Conservation (phyloP, 2,113 vertebrate species). For the Onychorhynchus coronatus region DNA sequence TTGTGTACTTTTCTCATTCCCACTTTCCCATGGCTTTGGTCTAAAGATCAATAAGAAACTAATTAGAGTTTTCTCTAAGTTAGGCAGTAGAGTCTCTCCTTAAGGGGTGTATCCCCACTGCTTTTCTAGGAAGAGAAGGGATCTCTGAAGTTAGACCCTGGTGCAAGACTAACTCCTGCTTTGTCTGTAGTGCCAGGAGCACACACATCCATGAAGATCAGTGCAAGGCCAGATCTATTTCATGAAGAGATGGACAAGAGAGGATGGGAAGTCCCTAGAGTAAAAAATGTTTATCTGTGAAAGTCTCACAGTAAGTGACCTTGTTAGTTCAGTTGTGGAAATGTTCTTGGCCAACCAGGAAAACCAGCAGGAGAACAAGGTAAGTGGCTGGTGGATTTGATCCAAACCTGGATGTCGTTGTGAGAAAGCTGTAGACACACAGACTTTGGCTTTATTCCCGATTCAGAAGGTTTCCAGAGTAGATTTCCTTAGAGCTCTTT, state of each 20-base stretch:
- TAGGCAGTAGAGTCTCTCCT: neutral
- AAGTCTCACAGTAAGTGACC: neutral
- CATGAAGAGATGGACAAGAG: neutral
- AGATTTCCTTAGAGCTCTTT: neutral
- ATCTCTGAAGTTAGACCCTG: accelerated
- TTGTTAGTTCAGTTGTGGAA: neutral
- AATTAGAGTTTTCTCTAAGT: accelerated
- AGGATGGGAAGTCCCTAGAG: neutral
- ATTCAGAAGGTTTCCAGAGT: accelerated
- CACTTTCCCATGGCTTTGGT: neutral
- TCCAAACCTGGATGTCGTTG: neutral
- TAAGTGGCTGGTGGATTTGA: accelerated
- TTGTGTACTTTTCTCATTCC: neutral
- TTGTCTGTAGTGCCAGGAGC: neutral
- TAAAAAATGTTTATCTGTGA: accelerated
- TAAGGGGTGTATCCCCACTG: accelerated
- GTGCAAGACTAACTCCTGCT: neutral
- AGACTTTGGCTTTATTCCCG: neutral
- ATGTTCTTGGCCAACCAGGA: neutral
- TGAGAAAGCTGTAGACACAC: neutral
- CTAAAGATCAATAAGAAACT: neutral
- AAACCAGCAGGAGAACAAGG: neutral
- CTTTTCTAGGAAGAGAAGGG: neutral
- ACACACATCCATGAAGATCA: accelerated
- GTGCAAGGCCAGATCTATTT: neutral